Percentiles rank a stretch among this genome's conserved stretches.
Conservation (phyloP, 2,888 invertebrate species). For the Onthophagus sagittarius region DNA sequence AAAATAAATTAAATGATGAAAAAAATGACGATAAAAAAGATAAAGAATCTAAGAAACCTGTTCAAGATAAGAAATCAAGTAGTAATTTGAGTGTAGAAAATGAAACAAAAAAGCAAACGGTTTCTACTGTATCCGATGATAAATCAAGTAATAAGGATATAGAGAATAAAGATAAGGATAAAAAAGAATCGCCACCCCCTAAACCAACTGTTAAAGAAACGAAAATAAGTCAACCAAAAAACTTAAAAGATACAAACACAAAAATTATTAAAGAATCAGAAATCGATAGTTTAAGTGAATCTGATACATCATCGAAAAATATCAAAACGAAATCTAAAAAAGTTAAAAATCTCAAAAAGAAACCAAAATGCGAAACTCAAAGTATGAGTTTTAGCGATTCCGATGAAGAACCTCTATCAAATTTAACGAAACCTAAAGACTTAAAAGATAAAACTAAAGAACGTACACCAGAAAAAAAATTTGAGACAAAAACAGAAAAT, state of each 20-base stretch:
- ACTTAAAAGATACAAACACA: conserved; percentile 12
- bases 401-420: conserved; percentile 63
- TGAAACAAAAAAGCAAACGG: neutral
- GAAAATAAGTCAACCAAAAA: conserved; percentile 28
- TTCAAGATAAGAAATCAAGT: neutral
- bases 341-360: conserved; percentile 13
- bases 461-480: conserved; percentile 27
- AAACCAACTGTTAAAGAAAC: conserved; percentile 32
- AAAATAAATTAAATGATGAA: neutral
- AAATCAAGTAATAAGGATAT: neutral
- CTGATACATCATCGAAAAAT: conserved; percentile 10
- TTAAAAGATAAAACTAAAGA: neutral
- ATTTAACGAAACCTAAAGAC: conserved; percentile 45
- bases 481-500: conserved; percentile 22
- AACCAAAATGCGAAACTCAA: conserved; percentile 42
- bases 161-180: neutral
- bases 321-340: neutral
- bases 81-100: conserved; percentile 6
- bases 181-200: conserved; percentile 7
- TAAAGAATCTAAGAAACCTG: neutral
- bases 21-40: conserved; percentile 25
- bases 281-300: conserved; percentile 11
- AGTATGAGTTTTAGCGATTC: conserved; percentile 55
- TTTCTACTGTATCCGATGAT: neutral
- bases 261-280: conserved; percentile 19